These are phyloP conservation scores for Periparus ater DNA, from an alignment of 2,797 vertebrate genomes.

Conservation along the genomic window DNA sequence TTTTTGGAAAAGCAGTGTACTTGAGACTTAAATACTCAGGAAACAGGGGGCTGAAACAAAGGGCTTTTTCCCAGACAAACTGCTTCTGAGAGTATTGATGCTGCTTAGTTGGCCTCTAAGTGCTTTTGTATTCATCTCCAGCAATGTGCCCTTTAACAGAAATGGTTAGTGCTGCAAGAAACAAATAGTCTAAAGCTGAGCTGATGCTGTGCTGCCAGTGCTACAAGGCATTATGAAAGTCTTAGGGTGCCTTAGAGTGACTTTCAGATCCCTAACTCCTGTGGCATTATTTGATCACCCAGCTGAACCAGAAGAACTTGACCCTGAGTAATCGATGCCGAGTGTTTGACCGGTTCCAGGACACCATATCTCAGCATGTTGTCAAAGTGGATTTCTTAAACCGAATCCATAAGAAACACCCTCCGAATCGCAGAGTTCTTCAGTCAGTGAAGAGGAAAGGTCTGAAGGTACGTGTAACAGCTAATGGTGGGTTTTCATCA, in stretches of 20 bases:
- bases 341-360: constrained; percentile 95
- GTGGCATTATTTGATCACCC: constrained; percentile 54
- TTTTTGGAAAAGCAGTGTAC: constrained; percentile 41
- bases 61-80: constrained; percentile 23
- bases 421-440: constrained; percentile 84
- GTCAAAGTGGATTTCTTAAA: constrained; percentile 94
- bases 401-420: constrained; percentile 88
- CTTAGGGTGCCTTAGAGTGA: constrained; percentile 44
- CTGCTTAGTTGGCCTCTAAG: constrained; percentile 4
- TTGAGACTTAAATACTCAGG: constrained; percentile 43
- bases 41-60: constrained; percentile 54
- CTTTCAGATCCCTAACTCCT: constrained; percentile 40
- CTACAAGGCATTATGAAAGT: background rate
- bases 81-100: constrained; percentile 33
- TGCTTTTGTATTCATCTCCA: constrained; percentile 51
- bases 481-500: background rate
- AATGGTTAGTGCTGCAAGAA: constrained; percentile 34
- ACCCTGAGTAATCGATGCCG: constrained; percentile 93
- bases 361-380: constrained; percentile 92
- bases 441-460: constrained; percentile 86
- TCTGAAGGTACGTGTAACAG: constrained; percentile 83
- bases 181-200: constrained; percentile 46
- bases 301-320: constrained; percentile 93
- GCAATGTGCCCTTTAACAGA: constrained; percentile 45
- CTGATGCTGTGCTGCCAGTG: constrained; percentile 47